Percentiles rank a stretch among this genome's conserved stretches.
Evolutionary conservation across 2,113 vertebrate species (phyloP).

Genomic region (Seriola aureovittata): DNA sequence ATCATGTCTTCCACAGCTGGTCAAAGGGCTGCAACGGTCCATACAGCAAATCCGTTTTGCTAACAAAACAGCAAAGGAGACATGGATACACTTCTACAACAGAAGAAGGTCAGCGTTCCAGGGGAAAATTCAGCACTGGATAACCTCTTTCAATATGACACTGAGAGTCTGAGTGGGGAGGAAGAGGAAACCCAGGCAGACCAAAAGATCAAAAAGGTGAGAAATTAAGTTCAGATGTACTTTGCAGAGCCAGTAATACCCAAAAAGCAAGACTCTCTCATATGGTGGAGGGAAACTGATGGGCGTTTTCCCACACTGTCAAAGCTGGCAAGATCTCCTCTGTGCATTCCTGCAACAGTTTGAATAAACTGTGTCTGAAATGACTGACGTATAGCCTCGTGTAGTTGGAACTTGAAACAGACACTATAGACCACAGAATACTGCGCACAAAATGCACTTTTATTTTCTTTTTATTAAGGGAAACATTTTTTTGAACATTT

Average conservation of each 20-base stretch:
- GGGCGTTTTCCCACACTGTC: slow-evolving; percentile 30
- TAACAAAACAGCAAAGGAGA: slow-evolving; percentile 28
- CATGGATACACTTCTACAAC: not conserved
- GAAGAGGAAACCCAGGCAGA: slow-evolving; percentile 11
- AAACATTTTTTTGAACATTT: too few relatives aligned
- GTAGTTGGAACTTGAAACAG: not conserved
- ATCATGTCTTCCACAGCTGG: too few relatives aligned
- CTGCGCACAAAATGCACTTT: too few relatives aligned
- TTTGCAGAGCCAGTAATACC: not conserved
- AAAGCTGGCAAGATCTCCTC: slow-evolving; percentile 45
- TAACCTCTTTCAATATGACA: slow-evolving; percentile 36
- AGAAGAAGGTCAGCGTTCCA: not conserved
- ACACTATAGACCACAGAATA: slow-evolving; percentile 27
- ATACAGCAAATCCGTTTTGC: not conserved
- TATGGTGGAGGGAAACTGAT: slow-evolving; percentile 52
- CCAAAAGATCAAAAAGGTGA: slow-evolving; percentile 14
- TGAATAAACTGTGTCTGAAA: too few relatives aligned
- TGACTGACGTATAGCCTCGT: too few relatives aligned
- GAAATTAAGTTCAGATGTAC: too few relatives aligned
- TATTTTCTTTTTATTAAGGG: too few relatives aligned
- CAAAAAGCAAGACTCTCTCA: slow-evolving; percentile 38
- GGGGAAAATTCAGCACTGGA: slow-evolving; percentile 2
- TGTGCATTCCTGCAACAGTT: slow-evolving; percentile 40
- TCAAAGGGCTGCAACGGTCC: not conserved
- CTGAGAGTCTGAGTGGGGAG: slow-evolving; percentile 12